These are phyloP conservation scores for Cistogaster globosa DNA, from an alignment of 2,888 invertebrate species.

Conservation along the genomic window DNA sequence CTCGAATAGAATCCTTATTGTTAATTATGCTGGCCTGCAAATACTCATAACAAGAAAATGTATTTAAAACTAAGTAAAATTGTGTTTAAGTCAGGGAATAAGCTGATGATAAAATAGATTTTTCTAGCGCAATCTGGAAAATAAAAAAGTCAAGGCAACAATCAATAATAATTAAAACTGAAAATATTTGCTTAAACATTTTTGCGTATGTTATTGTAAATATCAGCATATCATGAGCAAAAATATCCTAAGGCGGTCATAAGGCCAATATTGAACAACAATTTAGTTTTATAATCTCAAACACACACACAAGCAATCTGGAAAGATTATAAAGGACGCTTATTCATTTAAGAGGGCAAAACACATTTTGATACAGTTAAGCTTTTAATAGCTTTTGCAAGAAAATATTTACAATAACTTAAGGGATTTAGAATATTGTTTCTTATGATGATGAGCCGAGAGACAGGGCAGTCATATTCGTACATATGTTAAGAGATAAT, in stretches of 20 bases:
- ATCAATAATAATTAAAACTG: not conserved
- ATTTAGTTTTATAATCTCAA: constrained; percentile 33
- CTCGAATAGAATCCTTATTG: no score
- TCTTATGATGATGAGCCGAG: constrained; percentile 4
- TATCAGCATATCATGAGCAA: constrained; percentile 63
- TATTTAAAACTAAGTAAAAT: no score
- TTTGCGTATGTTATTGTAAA: constrained; percentile 62
- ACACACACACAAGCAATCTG: not conserved
- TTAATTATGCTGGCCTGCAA: no score
- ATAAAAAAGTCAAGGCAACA: no score
- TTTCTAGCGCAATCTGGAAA: no score
- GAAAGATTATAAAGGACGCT: constrained; percentile 22
- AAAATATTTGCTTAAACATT: constrained; percentile 43
- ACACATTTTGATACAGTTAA: constrained; percentile 66
- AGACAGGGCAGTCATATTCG: not conserved
- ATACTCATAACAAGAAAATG: no score
- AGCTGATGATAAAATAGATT: no score
- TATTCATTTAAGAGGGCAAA: constrained; percentile 24
- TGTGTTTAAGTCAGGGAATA: no score
- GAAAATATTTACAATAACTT: constrained; percentile 71
- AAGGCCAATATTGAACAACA: constrained; percentile 70
- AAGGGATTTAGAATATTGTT: constrained; percentile 62
- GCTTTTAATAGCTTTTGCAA: constrained; percentile 66
- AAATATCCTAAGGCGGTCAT: constrained; percentile 70
- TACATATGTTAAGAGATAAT: constrained; percentile 1